Base-by-base conservation (phyloP, 2,888 invertebrate genomes). In the Drosophila nigricruria region DNA sequence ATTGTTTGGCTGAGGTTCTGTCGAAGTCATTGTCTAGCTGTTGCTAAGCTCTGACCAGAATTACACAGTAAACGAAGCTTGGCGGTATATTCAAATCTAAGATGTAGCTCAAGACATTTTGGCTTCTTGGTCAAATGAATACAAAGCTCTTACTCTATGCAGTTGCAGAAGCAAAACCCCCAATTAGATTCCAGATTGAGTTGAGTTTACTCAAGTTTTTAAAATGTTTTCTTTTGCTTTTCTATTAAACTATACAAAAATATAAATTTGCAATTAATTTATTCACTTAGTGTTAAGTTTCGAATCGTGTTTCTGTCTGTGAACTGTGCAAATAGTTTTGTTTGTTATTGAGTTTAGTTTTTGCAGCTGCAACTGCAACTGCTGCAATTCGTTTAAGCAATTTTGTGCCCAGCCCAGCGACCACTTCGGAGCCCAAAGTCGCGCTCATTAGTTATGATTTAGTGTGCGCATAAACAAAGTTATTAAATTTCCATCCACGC, bases 381-480 rank as follows among this genome's bases (percentile, higher is more conserved):
- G 79, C 70, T 45, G 52, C 58, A 49, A 45, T 76, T 53, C n/a
- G 10, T 30, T 38, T 30, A 18, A 14, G n/a, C 43, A 25, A 23
- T 43, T 30, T 52, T 10, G n/a, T 16, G 45, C 58, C 45, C n/a
- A 61, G 53, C 68, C 57, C 49, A 59, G 59, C 43, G 56, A 36
- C 36, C 27, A 56, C 3, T 56, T 32, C 42, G 49, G 42, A 58
- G 61, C 47, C 77, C 47, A 66, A 70, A 79, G 61, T 73, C 59
- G 75, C 68, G 88, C 89, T 86, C 86, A 86, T 86, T 86, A 86
- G 86, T 89, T 89, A 89, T 86, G 86, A 86, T 86, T 86, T 86
- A 86, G 86, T 89, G 82, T 84, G 89, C 85, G 88, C 89, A 86
- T 86, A 86, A 86, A 86, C 86, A 86, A 86, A 86, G 86, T 86